These are phyloP conservation scores for Brenthis daphne DNA, from an alignment of 2,888 invertebrate species.

Conservation along the genomic window DNA sequence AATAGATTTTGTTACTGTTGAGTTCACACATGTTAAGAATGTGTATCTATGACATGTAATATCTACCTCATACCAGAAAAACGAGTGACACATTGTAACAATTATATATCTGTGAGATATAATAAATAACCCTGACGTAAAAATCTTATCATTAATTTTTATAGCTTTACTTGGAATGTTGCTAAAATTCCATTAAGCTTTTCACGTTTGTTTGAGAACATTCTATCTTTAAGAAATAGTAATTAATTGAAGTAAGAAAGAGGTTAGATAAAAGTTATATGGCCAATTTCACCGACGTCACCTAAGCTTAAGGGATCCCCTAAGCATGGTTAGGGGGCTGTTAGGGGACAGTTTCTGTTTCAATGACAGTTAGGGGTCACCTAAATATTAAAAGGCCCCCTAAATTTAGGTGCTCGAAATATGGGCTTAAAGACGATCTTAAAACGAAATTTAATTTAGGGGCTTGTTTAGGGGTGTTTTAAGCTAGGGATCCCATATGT, in stretches of 20 bases:
- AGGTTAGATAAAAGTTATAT: too few relatives aligned
- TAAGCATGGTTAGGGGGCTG: too few relatives aligned
- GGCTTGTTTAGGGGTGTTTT: too few relatives aligned
- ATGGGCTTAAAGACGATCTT: too few relatives aligned
- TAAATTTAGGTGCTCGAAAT: too few relatives aligned
- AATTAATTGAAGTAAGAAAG: neutral
- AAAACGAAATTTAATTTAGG: too few relatives aligned
- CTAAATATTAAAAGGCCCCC: too few relatives aligned
- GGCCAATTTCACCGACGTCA: too few relatives aligned
- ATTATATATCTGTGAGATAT: conserved; percentile 14
- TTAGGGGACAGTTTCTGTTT: too few relatives aligned
- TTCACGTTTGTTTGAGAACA: neutral
- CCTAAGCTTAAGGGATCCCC: too few relatives aligned
- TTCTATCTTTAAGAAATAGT: neutral
- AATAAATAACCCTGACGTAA: conserved; percentile 10
- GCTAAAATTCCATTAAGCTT: conserved; percentile 10
- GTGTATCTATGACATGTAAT: conserved; percentile 15
- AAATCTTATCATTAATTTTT: conserved; percentile 18
- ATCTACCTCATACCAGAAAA: conserved; percentile 31
- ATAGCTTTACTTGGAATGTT: conserved; percentile 1
- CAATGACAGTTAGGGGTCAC: too few relatives aligned
- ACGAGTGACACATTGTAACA: conserved; percentile 8
- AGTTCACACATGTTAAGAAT: conserved; percentile 34
- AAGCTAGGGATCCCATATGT: too few relatives aligned
- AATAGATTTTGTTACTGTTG: conserved; percentile 27